These are phyloP conservation scores for Enteromius mattozi DNA, from an alignment of 2,797 vertebrate genomes.

Conservation along the genomic window DNA sequence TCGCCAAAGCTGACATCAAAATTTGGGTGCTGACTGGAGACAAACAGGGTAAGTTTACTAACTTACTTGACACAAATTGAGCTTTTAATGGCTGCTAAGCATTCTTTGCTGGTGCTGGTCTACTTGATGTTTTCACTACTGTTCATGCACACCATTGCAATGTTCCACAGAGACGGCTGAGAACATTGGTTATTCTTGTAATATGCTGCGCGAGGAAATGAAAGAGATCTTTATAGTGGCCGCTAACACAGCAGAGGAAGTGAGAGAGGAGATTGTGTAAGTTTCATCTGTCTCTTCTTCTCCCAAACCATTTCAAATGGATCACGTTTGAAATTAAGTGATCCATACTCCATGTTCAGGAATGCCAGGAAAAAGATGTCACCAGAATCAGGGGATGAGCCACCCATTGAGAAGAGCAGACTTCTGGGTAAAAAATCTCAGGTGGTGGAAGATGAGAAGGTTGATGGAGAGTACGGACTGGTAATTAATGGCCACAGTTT, in stretches of 20 bases:
- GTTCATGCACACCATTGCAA: neutral
- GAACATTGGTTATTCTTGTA: constrained; percentile 94
- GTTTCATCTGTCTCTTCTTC: constrained; percentile 11
- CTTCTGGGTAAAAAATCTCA: constrained; percentile 68
- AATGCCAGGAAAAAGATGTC: constrained; percentile 85
- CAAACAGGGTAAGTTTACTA: constrained; percentile 87
- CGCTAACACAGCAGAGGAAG: constrained; percentile 75
- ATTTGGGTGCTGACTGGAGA: constrained; percentile 95
- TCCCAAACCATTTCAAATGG: neutral
- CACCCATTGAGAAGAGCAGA: constrained; percentile 65
- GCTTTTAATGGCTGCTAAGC: neutral
- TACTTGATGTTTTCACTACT: neutral
- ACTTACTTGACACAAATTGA: neutral
- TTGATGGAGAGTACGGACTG: constrained; percentile 83
- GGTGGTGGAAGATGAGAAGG: constrained; percentile 81
- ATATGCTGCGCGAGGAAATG: constrained; percentile 91
- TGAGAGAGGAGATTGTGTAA: constrained; percentile 87
- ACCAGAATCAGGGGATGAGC: constrained; percentile 74
- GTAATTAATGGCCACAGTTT: constrained; percentile 92
- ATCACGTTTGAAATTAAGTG: neutral
- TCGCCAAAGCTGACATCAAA: constrained; percentile 90
- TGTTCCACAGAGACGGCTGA: constrained; percentile 86
- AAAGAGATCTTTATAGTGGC: constrained; percentile 84
- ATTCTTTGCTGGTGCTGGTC: neutral
- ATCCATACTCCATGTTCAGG: constrained; percentile 67